Percentiles rank a stretch among this genome's conserved stretches.
These are phyloP conservation scores for Dendrocopos noguchii DNA, from an alignment of 2,113 vertebrate species.

Conservation along the genomic window DNA sequence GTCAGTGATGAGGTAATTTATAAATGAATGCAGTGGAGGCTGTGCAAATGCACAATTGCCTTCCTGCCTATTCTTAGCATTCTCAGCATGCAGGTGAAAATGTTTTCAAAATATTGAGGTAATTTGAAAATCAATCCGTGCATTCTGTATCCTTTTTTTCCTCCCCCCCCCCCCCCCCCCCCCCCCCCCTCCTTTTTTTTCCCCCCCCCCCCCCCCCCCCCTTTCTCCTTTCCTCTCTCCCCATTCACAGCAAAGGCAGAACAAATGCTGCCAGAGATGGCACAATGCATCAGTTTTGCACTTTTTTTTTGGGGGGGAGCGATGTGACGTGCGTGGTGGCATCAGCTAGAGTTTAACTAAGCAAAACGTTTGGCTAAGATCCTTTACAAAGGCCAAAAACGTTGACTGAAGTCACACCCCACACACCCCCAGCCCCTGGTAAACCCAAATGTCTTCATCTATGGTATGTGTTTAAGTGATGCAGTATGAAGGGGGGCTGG, in stretches of 20 bases:
- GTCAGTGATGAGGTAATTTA: conserved; percentile 99
- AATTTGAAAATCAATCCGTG: conserved; percentile 86
- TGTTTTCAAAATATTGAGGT: conserved; percentile 97
- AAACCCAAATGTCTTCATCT: not conserved
- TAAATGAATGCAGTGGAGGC: conserved; percentile 90
- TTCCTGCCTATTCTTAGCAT: conserved; percentile 82
- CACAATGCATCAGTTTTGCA: conserved; percentile 57
- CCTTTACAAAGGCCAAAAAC: conserved; percentile 29
- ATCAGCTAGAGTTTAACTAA: conserved; percentile 36
- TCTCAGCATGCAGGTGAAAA: conserved; percentile 94
- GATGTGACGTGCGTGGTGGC: not conserved
- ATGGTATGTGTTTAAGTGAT: not conserved
- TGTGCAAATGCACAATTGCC: conserved; percentile 91
- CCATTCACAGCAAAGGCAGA: conserved; percentile 67
- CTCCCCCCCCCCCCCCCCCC: not conserved
- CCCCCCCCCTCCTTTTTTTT: conserved; percentile 77
- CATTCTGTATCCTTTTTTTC: conserved; percentile 77
- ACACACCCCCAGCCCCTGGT: not conserved
- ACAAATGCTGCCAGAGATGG: conserved; percentile 71
- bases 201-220: not conserved
- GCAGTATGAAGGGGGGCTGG: not conserved
- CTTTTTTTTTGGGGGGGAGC: conserved; percentile 35
- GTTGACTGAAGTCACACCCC: not conserved
- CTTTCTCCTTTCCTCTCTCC: not conserved
- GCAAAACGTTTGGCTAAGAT: conserved; percentile 46